A percentile compares a stretch with the other conserved stretches of the same genome.
Conservation (phyloP, 2,888 invertebrate species). For the Clusia tigrina region DNA sequence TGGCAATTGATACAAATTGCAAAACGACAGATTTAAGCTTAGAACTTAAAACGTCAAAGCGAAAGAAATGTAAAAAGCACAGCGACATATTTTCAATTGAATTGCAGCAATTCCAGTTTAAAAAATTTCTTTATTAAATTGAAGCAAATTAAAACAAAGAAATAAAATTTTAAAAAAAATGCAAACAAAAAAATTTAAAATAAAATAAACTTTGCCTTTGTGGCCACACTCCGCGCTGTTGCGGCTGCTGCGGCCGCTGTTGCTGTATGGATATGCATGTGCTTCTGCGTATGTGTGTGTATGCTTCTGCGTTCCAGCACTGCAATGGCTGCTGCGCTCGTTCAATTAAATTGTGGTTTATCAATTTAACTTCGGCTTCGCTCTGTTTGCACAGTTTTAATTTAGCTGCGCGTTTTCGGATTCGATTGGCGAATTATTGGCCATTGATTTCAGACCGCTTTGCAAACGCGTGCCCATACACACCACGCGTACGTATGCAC, state of each 20-base stretch:
- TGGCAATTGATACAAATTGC: no score
- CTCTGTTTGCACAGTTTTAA: constrained; percentile 38
- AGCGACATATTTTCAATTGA: constrained; percentile 34
- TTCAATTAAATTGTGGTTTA: constrained; percentile 64
- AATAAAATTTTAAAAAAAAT: constrained; percentile 26
- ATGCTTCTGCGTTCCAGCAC: constrained; percentile 11
- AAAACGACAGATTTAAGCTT: no score
- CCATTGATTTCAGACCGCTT: constrained; percentile 49
- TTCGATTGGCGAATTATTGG: constrained; percentile 55
- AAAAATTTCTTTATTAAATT: constrained; percentile 52
- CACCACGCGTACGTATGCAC: not conserved
- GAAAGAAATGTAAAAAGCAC: constrained; percentile 5
- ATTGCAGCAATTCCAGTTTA: constrained; percentile 45
- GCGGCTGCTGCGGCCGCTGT: not conserved
- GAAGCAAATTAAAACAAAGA: constrained; percentile 45
- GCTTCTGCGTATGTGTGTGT: constrained; percentile 15
- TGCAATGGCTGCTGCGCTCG: constrained; percentile 21
- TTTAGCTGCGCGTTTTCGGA: constrained; percentile 42
- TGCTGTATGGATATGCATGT: not conserved
- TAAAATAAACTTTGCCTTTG: constrained; percentile 27
- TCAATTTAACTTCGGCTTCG: constrained; percentile 61
- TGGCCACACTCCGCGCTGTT: constrained; percentile 19
- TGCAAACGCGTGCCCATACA: not conserved
- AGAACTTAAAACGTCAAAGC: no score
- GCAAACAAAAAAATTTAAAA: constrained; percentile 34